These are phyloP conservation scores for Acleris holmiana DNA, from an alignment of 2,888 invertebrate species.

Conservation along the genomic window DNA sequence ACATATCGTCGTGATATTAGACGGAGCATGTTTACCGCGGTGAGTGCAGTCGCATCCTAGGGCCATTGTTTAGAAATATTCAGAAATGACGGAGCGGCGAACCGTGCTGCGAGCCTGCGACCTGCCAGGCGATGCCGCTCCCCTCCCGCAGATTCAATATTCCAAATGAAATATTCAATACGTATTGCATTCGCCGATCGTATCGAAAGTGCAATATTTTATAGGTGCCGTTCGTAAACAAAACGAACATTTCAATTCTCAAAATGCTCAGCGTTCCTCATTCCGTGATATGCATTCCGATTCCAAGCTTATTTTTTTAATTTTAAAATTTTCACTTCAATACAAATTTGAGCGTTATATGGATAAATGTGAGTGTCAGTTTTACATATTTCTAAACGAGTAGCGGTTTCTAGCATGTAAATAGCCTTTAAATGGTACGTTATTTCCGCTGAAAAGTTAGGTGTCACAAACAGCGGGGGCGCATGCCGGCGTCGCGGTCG, in stretches of 20 bases:
- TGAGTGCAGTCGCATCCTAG: constrained; percentile 20
- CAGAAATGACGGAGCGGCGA: constrained; percentile 41
- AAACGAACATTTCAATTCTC: constrained; percentile 39
- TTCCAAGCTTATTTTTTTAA: constrained; percentile 3
- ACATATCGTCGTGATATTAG: background rate
- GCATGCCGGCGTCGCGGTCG: constrained; percentile 44
- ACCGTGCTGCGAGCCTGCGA: constrained; percentile 37
- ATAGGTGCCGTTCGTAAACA: constrained; percentile 48
- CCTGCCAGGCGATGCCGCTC: constrained; percentile 28
- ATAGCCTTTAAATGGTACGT: background rate
- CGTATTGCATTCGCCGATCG: constrained; percentile 58
- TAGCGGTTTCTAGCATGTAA: too few relatives aligned
- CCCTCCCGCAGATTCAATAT: constrained; percentile 60
- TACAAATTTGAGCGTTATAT: too few relatives aligned
- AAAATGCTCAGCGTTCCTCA: constrained; percentile 30
- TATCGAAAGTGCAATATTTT: constrained; percentile 58
- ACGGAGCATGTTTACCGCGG: background rate
- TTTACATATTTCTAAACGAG: too few relatives aligned
- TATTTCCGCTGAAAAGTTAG: constrained; percentile 18
- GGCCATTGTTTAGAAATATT: constrained; percentile 40
- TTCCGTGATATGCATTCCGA: constrained; percentile 18
- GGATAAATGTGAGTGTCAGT: too few relatives aligned
- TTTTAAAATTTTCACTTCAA: too few relatives aligned
- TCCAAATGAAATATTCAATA: constrained; percentile 71
- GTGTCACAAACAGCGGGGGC: constrained; percentile 51